phyloP scores from a whole-genome alignment of 2,797 vertebrate species.

The Catamblyrhynchus diadema region DNA sequence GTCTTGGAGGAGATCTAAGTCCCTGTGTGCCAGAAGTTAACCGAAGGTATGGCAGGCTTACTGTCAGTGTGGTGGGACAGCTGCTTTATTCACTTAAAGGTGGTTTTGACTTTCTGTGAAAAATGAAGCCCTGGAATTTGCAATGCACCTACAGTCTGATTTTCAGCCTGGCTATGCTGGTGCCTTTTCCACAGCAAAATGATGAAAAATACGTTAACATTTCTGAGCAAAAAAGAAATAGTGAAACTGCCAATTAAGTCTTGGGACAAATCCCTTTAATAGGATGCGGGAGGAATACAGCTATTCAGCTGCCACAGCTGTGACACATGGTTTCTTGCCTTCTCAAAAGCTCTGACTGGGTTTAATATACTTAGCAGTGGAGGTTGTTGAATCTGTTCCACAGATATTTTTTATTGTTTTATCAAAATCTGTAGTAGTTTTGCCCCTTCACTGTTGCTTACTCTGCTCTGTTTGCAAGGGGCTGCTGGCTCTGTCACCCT shows the following conservation, averaged over 20 bases:
- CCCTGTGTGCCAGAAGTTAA: slow-evolving; percentile 27
- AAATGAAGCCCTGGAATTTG: slow-evolving; percentile 31
- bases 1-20: slow-evolving; percentile 48
- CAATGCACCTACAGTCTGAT: neutral
- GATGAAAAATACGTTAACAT: neutral
- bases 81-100: neutral
- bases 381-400: neutral
- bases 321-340: neutral
- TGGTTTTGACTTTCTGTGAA: slow-evolving; percentile 30
- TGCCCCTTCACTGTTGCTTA: neutral
- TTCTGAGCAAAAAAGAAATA: neutral
- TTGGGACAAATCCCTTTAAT: slow-evolving; percentile 12
- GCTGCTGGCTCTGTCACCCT: neutral
- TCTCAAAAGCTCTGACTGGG: neutral
- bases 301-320: neutral
- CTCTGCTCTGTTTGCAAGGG: neutral
- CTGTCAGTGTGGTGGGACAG: slow-evolving; percentile 1
- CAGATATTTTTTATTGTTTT: neutral
- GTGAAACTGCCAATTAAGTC: slow-evolving; percentile 1
- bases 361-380: neutral
- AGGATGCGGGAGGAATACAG: neutral
- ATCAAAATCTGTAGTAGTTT: neutral
- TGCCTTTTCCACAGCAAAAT: neutral
- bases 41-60: neutral
- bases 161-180: neutral